Base-by-base conservation (phyloP, 2,797 vertebrate species). In the Gadopsis marmoratus region DNA sequence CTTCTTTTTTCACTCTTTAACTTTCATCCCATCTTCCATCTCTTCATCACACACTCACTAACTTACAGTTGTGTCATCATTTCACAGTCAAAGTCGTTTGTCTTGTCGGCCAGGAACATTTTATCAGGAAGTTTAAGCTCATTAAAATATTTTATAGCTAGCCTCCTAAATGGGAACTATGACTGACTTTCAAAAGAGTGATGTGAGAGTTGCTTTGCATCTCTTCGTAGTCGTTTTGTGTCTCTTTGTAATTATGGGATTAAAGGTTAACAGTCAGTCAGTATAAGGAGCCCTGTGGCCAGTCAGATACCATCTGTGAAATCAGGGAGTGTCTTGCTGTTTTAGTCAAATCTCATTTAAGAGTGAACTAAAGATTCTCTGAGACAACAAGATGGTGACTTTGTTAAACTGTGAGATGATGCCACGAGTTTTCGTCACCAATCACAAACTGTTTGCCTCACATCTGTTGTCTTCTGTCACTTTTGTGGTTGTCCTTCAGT, bases 401-500 rank as follows among this genome's bases (percentile, higher is more conserved):
- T 63, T 59, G 21, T 70, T 2, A 9, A 66, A 60, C n/a, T 82
- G 65, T 81, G 64, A 76, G 79, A 75, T 54, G 17, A 51, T 5
- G 1, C 19, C 45, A 7, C 16, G 14, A 19, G 50, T 72, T 69
- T 67, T 51, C 3, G 9, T 69, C 45, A 51, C 31, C 4, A 16
- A 39, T 51, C 58, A 70, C 62, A 65, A 48, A 56, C 2, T 47
- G 48, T 69, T 58, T 71, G 14, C 60, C 79, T 85, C 63, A 81
- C 8, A 4, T 74, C 54, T 80, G 78, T 80, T 77, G 77, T 87
- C 35, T 86, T 76, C 53, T 90, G 80, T 86, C 66, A 67, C 69
- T 86, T 65, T 67, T 79, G 78, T 89, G 85, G 59, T 90, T 79
- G 37, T 93, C 81, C 81, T 89, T 87, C 81, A 93, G 88, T 91